phyloP scores from a whole-genome alignment of 2,113 vertebrate genomes.

The Trematomus loennbergii region DNA sequence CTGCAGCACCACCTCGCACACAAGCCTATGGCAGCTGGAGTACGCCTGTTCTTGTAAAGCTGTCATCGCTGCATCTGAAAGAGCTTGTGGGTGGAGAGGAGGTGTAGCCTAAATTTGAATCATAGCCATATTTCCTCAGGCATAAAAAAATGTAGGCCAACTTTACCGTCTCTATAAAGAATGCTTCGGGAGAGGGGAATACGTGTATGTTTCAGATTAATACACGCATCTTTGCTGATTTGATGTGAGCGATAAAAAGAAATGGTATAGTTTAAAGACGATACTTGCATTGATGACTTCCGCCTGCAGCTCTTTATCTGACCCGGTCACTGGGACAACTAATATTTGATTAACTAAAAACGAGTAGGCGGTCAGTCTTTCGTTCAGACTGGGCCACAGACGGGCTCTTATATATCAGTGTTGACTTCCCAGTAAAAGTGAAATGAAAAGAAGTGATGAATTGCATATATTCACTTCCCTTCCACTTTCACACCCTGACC shows the following conservation, averaged over 20 bases:
- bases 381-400: not conserved
- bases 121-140: slow-evolving; percentile 72
- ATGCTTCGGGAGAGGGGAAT: slow-evolving; percentile 22
- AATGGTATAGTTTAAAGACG: too few species aligned
- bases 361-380: not conserved
- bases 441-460: not conserved
- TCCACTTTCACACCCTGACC: not conserved
- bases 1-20: not conserved
- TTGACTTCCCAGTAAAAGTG: not conserved
- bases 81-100: slow-evolving; percentile 69
- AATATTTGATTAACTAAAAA: not conserved
- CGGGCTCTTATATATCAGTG: not conserved
- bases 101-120: slow-evolving; percentile 69
- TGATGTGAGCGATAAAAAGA: too few species aligned
- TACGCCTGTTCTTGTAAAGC: slow-evolving; percentile 37
- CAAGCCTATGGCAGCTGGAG: slow-evolving; percentile 34
- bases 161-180: slow-evolving; percentile 58
- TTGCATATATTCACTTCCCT: not conserved
- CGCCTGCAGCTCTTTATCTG: not conserved
- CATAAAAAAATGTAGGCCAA: slow-evolving; percentile 69
- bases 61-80: slow-evolving; percentile 41
- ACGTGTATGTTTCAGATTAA: slow-evolving; percentile 10
- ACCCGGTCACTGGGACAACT: not conserved
- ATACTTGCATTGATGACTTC: not conserved
- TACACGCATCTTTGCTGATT: slow-evolving; percentile 17